Evolutionary conservation across 2,888 invertebrate species (phyloP).

Genomic region (Galerucella nymphaeae): DNA sequence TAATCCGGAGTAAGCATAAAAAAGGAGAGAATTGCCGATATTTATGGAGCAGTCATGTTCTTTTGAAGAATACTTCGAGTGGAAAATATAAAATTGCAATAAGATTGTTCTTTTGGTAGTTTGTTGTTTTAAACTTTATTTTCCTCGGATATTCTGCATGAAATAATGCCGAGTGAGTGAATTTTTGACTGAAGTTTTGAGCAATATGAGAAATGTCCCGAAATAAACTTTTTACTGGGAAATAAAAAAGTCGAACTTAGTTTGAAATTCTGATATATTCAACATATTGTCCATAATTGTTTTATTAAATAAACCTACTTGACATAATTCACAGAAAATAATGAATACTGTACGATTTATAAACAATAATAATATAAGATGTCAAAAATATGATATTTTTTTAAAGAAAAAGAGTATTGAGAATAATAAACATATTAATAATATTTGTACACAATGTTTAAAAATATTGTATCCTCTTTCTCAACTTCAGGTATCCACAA

Average conservation of each 20-base stretch:
- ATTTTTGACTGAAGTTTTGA: neutral
- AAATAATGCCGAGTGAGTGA: neutral
- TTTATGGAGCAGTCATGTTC: conserved; percentile 3
- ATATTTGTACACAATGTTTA: too few species aligned
- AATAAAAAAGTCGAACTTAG: neutral
- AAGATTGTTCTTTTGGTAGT: neutral
- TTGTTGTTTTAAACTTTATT: conserved; percentile 2
- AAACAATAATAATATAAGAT: too few species aligned
- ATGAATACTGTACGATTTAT: too few species aligned
- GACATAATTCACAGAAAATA: too few species aligned
- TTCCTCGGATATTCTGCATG: neutral
- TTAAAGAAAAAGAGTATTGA: too few species aligned
- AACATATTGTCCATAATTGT: too few species aligned
- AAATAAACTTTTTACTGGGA: neutral
- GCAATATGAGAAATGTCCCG: neutral
- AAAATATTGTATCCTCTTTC: neutral
- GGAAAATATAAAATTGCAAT: conserved; percentile 4
- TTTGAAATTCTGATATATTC: neutral
- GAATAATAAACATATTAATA: too few species aligned
- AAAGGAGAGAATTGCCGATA: neutral
- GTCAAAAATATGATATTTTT: too few species aligned
- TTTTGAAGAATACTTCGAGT: neutral
- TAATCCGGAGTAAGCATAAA: neutral
- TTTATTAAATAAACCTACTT: too few species aligned
- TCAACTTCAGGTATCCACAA: neutral